Evolutionary conservation across 64 coral and sea anemone genomes (phyloP).

Genomic region (Dendrophyllia cribrosa): DNA sequence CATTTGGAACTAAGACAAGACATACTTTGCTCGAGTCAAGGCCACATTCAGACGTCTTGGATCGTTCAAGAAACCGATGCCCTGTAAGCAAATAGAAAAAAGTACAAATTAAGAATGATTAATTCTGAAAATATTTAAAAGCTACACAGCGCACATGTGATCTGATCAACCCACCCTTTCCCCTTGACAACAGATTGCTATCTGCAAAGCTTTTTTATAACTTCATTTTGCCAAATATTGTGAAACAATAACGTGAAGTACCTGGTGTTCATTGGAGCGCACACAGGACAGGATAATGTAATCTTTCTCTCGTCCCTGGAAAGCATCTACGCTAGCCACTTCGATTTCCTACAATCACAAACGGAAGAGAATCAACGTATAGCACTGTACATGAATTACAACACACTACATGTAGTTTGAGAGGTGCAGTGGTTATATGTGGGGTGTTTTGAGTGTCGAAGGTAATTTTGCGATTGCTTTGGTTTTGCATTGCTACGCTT

Average conservation of each 20-base stretch:
- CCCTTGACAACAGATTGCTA: no score
- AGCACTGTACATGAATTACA: neutral
- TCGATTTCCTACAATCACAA: slow-evolving; percentile 84
- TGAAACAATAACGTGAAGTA: neutral
- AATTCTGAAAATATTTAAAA: neutral
- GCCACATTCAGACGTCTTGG: slow-evolving; percentile 98
- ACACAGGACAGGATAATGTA: slow-evolving; percentile 99
- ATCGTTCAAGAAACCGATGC: slow-evolving; percentile 98
- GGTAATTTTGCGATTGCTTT: no score
- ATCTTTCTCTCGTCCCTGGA: slow-evolving; percentile 98
- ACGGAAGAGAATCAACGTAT: neutral
- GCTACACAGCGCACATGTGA: neutral
- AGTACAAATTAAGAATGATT: slow-evolving; percentile 2
- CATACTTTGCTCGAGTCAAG: slow-evolving; percentile 97
- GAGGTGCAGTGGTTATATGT: no score
- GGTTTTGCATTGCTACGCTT: no score
- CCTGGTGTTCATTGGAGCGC: slow-evolving; percentile 99
- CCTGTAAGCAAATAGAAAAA: slow-evolving; percentile 45
- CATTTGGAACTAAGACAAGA: neutral
- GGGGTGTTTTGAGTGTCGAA: no score
- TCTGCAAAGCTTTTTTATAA: neutral
- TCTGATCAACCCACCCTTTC: no score
- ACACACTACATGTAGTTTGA: no score
- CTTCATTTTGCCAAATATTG: neutral
- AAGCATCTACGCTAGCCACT: slow-evolving; percentile 98